Conservation (phyloP, 2,113 vertebrate genomes). For the Pelecanus crispus region DNA sequence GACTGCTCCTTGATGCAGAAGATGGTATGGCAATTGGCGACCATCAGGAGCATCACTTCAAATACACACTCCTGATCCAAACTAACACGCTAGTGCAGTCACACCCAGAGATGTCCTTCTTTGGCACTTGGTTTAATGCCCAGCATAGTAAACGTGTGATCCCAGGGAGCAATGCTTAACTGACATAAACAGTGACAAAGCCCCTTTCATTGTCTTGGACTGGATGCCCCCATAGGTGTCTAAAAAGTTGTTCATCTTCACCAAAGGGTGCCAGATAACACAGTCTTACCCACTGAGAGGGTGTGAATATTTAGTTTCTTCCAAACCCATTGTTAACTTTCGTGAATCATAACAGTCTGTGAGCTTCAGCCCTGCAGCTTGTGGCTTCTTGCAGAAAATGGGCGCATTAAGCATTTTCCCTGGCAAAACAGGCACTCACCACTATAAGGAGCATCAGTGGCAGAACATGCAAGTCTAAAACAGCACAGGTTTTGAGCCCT, state of each 20-base stretch:
- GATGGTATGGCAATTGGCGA: neutral
- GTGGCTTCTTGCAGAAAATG: neutral
- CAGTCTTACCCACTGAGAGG: neutral
- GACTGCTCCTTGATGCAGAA: neutral
- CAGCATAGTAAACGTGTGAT: rapidly evolving
- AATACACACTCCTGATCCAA: neutral
- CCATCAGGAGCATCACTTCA: neutral
- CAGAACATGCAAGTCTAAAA: neutral
- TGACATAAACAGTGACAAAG: neutral
- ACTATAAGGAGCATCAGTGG: neutral
- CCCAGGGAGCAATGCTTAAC: neutral
- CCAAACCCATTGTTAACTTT: neutral
- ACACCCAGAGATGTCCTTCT: neutral
- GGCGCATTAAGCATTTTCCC: neutral
- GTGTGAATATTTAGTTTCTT: neutral
- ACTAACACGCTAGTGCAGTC: neutral
- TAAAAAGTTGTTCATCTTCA: neutral
- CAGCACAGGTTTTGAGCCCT: neutral
- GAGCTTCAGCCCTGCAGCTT: neutral
- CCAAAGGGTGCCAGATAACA: neutral
- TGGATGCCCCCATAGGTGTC: neutral
- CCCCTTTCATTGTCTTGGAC: neutral
- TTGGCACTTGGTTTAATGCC: neutral
- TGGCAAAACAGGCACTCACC: neutral
- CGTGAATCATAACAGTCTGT: neutral